Evolutionary conservation across 2,797 vertebrate species (phyloP).

Genomic region (Mastacembelus armatus): DNA sequence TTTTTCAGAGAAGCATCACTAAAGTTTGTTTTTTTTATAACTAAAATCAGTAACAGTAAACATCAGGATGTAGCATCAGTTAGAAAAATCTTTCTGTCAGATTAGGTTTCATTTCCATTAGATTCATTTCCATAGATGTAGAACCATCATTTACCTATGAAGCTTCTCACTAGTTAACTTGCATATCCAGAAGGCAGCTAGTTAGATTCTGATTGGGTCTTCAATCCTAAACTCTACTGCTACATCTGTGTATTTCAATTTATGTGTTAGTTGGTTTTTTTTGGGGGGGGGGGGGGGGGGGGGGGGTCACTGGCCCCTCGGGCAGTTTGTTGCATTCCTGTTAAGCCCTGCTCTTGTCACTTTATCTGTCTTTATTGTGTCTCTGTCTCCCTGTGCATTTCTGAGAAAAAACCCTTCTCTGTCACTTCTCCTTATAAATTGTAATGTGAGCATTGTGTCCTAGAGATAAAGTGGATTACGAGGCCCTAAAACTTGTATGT

Average conservation of each 20-base stretch:
- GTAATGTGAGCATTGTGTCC: too few relatives aligned
- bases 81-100: too few relatives aligned
- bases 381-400: slow-evolving; percentile 41
- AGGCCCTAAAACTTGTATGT: slow-evolving; percentile 3
- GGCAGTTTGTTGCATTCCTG: slow-evolving; percentile 21
- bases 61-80: too few relatives aligned
- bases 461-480: too few relatives aligned
- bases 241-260: slow-evolving; percentile 4
- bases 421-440: slow-evolving; percentile 8
- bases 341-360: slow-evolving; percentile 31
- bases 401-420: too few relatives aligned
- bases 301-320: slow-evolving; percentile 27
- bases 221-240: not conserved
- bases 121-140: too few relatives aligned
- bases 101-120: too few relatives aligned
- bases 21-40: too few relatives aligned
- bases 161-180: not conserved
- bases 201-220: not conserved
- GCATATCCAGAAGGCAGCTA: not conserved
- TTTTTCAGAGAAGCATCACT: too few relatives aligned
- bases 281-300: too few relatives aligned
- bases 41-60: too few relatives aligned
- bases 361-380: slow-evolving; percentile 42
- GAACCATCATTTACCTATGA: not conserved
- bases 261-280: slow-evolving; percentile 22